Evolutionary conservation across 2,113 vertebrate species (phyloP), one percentile per base, ranked within the genome.

Genomic region (Recurvirostra avosetta): DNA sequence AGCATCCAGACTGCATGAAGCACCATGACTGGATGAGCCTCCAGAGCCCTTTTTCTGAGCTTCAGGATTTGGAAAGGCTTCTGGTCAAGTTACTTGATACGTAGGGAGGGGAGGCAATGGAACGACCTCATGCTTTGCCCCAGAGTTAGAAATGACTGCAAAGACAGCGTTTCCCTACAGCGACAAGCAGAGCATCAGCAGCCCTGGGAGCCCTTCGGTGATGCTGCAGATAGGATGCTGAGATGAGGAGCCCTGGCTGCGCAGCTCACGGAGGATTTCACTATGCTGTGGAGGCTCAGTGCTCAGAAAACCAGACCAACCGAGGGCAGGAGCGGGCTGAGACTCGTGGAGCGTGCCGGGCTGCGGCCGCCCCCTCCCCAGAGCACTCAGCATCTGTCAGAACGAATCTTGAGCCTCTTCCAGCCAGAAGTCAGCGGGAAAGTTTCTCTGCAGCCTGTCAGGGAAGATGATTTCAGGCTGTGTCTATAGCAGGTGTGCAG

Each of bases 301-400:
- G 0, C n/a, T 30, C 40, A 36, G 22, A 19, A 75, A 84, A 70
- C 14, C 5, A 10, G 14, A 47, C 11, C 26, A 59, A 4, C 11
- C 6, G 0, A 45, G 55, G 88, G 76, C 41, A 79, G 80, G 61
- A 27, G 21, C 25, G 38, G 47, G 52, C 36, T 49, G 47, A 40
- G 45, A 45, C 45, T 17, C 8, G 45, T 19, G 80, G 56, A 52
- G 15, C 0, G 1, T 5, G 26, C 74, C n/a, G n/a, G 23, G 74
- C n/a, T 40, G 50, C 3, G 1, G 50, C 77, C 2, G 1, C 53
- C 30, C 21, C 4, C 0, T 55, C 40, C 71, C 3, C 38, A 3
- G 61, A 67, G 66, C 52, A 1, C 66, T 61, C 66, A 26, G 65
- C 52, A 26, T 36, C 75, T 38, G 59, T 40, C 75, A 27, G 83